Conservation (phyloP, 2,797 vertebrate species). For the Bradypodion ventrale region DNA sequence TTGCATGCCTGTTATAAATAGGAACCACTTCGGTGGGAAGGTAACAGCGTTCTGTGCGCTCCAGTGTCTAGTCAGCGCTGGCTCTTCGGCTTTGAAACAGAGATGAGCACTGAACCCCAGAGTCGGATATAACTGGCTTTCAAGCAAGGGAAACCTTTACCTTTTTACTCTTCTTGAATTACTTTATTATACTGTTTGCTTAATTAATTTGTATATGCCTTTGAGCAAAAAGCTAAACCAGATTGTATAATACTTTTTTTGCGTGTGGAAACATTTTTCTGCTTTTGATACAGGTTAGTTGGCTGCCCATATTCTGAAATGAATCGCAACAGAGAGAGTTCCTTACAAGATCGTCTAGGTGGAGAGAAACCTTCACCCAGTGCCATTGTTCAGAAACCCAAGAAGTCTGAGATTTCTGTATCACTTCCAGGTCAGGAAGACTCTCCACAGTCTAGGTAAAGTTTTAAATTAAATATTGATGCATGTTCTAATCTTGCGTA, state of each 20-base stretch:
- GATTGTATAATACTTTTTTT: not conserved
- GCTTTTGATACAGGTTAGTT: slow-evolving; percentile 75
- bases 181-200: not conserved
- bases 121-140: no score
- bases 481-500: not conserved
- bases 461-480: not conserved
- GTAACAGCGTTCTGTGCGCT: no score
- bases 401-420: slow-evolving; percentile 72
- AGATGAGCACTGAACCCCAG: no score
- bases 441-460: slow-evolving; percentile 76
- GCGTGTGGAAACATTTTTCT: not conserved
- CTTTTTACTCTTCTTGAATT: not conserved
- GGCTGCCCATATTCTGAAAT: slow-evolving; percentile 90
- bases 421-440: slow-evolving; percentile 66
- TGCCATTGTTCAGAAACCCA: slow-evolving; percentile 72
- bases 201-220: not conserved
- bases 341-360: slow-evolving; percentile 85
- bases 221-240: not conserved
- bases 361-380: slow-evolving; percentile 79
- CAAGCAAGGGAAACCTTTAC: no score
- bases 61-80: no score
- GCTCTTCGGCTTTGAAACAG: no score
- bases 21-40: no score
- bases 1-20: not conserved
- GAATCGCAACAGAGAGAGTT: slow-evolving; percentile 86